Conservation (phyloP, 2,797 vertebrate species). For the Streptopelia turtur region DNA sequence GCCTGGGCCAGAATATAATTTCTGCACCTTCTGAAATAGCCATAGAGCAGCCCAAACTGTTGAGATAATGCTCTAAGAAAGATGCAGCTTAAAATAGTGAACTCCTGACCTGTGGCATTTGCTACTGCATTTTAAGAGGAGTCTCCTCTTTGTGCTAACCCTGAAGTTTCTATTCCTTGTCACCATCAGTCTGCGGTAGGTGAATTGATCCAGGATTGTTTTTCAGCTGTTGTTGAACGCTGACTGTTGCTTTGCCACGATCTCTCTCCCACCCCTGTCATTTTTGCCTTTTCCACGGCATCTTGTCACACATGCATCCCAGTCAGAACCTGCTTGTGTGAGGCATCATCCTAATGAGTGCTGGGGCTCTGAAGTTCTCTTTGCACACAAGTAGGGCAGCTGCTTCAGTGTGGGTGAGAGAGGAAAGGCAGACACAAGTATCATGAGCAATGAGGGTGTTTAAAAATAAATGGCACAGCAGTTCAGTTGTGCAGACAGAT, state of each 20-base stretch:
- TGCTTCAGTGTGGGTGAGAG: background rate
- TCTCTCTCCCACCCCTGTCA: background rate
- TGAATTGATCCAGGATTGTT: background rate
- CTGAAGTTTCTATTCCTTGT: background rate
- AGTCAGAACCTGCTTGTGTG: background rate
- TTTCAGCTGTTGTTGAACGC: background rate
- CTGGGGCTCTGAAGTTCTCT: background rate
- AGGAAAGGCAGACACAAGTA: background rate
- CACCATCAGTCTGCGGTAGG: background rate
- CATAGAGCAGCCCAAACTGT: background rate
- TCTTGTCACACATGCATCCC: background rate
- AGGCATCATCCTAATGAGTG: background rate
- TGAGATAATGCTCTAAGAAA: background rate
- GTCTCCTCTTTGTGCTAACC: background rate
- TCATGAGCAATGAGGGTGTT: slow-evolving; percentile 13
- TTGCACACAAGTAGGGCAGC: slow-evolving; percentile 6
- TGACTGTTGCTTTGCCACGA: background rate
- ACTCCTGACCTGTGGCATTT: background rate
- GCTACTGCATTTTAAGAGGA: background rate
- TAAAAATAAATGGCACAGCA: slow-evolving; percentile 45
- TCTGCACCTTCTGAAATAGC: background rate
- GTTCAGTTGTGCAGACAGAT: background rate
- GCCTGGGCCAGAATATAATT: background rate
- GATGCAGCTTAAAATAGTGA: background rate
- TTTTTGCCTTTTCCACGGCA: background rate